phyloP scores from a whole-genome alignment of 2,113 vertebrate genomes.

The Oncorhynchus keta region DNA sequence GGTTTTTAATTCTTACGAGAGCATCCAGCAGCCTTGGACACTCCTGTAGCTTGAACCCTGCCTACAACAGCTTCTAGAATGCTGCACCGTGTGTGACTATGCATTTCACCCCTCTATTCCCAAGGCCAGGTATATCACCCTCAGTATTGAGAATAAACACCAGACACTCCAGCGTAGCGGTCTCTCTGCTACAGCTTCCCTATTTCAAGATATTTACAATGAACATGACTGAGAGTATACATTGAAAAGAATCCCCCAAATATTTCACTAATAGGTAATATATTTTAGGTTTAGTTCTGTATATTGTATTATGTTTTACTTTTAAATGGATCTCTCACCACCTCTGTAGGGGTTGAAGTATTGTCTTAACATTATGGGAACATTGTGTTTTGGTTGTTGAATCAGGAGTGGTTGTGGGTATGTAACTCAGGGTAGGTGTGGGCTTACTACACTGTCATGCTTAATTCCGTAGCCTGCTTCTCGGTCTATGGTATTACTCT shows the following conservation, averaged over 20 bases:
- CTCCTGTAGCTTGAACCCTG: neutral
- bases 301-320: constrained; percentile 38
- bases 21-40: too few relatives aligned
- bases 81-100: neutral
- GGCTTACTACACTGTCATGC: constrained; percentile 11
- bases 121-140: neutral
- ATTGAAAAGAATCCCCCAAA: constrained; percentile 35
- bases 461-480: neutral
- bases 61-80: neutral
- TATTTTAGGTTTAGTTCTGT: constrained; percentile 52
- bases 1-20: too few relatives aligned
- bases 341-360: neutral
- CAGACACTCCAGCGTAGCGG: neutral
- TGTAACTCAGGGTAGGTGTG: constrained; percentile 39
- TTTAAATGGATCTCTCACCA: neutral
- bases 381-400: neutral
- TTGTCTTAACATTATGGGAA: neutral
- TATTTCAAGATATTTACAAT: constrained; percentile 60
- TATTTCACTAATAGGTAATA: constrained; percentile 55
- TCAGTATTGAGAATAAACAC: neutral
- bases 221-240: constrained; percentile 28
- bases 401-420: neutral
- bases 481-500: neutral
- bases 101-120: neutral
- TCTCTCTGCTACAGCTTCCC: constrained; percentile 16